Percentiles rank a stretch among this genome's conserved stretches.
phyloP scores from a whole-genome alignment of 1,140 invertebrate genomes.

The Caenorhabditis latens region DNA sequence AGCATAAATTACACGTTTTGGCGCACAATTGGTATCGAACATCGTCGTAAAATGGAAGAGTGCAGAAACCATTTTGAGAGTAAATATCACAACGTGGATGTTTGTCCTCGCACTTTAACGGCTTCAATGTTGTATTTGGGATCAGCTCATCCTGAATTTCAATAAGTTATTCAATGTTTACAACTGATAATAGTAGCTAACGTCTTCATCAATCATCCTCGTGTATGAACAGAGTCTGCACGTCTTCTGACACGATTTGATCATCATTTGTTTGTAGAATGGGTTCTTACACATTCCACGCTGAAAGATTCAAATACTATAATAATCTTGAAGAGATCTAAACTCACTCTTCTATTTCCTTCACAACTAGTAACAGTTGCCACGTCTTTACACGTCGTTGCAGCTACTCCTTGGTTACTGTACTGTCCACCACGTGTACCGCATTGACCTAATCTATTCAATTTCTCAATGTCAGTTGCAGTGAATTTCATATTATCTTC shows the following conservation, averaged over 20 bases:
- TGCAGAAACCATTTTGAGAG: constrained; percentile 53
- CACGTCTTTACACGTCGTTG: constrained; percentile 15
- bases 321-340: background rate
- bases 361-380: constrained; percentile 22
- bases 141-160: constrained; percentile 30
- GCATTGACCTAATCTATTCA: constrained; percentile 65
- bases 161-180: background rate
- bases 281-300: constrained; percentile 37
- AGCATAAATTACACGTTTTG: constrained; percentile 56
- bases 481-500: constrained; percentile 65
- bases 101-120: constrained; percentile 41
- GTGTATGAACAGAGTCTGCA: constrained; percentile 29
- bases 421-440: background rate
- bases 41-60: constrained; percentile 36
- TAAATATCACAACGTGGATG: constrained; percentile 44
- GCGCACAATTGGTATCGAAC: constrained; percentile 37
- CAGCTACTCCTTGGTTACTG: constrained; percentile 13
- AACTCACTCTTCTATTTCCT: constrained; percentile 8
- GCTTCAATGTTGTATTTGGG: background rate
- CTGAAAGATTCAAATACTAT: background rate
- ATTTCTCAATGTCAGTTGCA: constrained; percentile 61
- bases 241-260: constrained; percentile 38
- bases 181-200: background rate
- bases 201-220: constrained; percentile 30
- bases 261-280: constrained; percentile 45